A percentile compares a stretch with the other conserved stretches of the same genome.
Conservation (phyloP, 2,888 invertebrate species). For the Eurytoma adleriae region DNA sequence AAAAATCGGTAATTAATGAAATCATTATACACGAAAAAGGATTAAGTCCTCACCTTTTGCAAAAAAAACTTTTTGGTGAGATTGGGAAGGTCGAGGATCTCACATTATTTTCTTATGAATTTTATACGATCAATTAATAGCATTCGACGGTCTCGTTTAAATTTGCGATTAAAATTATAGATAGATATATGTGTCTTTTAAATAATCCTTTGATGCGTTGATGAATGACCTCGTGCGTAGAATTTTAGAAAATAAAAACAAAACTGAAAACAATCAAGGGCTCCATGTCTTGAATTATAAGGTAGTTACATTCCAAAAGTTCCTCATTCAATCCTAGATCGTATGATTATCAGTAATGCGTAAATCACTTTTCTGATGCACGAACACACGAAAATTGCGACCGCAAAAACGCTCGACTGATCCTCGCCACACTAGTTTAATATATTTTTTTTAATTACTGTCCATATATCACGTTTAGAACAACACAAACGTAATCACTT, state of each 20-base stretch:
- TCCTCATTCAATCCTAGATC: conserved; percentile 10
- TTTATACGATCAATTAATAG: not conserved
- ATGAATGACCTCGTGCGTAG: conserved; percentile 1
- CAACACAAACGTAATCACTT: conserved; percentile 10
- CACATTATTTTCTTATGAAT: not conserved
- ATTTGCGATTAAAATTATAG: not conserved
- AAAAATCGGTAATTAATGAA: not conserved
- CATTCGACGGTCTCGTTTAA: too few relatives aligned
- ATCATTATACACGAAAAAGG: not conserved
- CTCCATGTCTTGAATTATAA: conserved; percentile 39
- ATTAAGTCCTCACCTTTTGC: conserved; percentile 36
- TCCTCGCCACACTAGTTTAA: conserved; percentile 4
- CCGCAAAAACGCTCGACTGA: conserved; percentile 20
- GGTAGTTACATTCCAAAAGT: conserved; percentile 15
- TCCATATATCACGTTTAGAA: not conserved
- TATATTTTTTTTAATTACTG: conserved; percentile 18
- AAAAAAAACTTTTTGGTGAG: conserved; percentile 38
- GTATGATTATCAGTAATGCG: not conserved
- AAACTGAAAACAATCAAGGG: conserved; percentile 36
- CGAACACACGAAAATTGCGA: not conserved
- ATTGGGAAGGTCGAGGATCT: conserved; percentile 40
- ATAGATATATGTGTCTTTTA: not conserved
- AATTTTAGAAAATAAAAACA: conserved; percentile 29
- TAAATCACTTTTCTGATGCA: conserved; percentile 16
- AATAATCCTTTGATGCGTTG: not conserved